phyloP scores from a whole-genome alignment of 2,888 invertebrate genomes.

The Kuschelorhynchus macadamiae region DNA sequence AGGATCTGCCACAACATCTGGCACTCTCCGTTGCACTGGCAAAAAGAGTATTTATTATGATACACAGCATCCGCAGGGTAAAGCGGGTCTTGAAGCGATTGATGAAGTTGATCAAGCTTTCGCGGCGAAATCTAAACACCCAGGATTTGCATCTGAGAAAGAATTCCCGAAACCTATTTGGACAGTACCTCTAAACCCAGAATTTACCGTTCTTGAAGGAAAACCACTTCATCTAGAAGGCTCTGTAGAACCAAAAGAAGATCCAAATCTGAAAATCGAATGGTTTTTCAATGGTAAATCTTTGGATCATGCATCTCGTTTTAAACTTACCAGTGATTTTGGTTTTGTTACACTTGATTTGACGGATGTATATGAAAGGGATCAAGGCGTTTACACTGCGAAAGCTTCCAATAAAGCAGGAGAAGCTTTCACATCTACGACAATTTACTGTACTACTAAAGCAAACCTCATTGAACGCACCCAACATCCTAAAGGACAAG shows the following conservation, averaged over 20 bases:
- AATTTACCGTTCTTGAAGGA: constrained; percentile 85
- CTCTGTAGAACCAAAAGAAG: constrained; percentile 93
- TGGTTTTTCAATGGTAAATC: constrained; percentile 96
- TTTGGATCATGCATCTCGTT: constrained; percentile 88
- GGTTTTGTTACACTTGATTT: constrained; percentile 96
- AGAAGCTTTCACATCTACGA: constrained; percentile 93
- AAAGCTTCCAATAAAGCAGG: constrained; percentile 91
- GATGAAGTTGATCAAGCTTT: constrained; percentile 90
- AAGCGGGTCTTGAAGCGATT: constrained; percentile 89
- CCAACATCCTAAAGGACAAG: constrained; percentile 95
- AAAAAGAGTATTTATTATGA: constrained; percentile 86
- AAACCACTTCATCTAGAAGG: constrained; percentile 93
- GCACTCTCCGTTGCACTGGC: constrained; percentile 87
- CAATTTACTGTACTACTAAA: constrained; percentile 86
- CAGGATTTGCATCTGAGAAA: constrained; percentile 79
- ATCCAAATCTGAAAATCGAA: constrained; percentile 91
- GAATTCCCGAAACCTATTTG: constrained; percentile 89
- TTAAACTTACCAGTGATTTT: constrained; percentile 94
- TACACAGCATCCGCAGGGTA: constrained; percentile 96
- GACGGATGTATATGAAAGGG: constrained; percentile 91
- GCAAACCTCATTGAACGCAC: constrained; percentile 88
- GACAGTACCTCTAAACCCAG: constrained; percentile 85
- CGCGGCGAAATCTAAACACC: constrained; percentile 79
- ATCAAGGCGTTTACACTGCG: constrained; percentile 94
- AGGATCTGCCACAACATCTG: constrained; percentile 91